phyloP scores from a whole-genome alignment of 2,113 vertebrate species.

The Tragelaphus buxtoni region DNA sequence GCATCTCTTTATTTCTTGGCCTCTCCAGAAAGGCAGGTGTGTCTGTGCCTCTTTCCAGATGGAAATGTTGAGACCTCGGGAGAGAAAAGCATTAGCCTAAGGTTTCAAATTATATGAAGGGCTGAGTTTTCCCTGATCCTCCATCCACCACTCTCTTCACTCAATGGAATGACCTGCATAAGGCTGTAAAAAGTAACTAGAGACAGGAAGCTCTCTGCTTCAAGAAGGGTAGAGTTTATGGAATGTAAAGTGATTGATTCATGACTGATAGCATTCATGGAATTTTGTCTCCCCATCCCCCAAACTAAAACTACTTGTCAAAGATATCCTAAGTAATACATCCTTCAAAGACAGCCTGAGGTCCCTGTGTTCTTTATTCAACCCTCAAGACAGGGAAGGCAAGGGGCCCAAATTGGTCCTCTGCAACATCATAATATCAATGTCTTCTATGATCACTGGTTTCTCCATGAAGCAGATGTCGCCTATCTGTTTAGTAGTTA shows the following conservation, averaged over 20 bases:
- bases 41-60: not conserved
- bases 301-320: not conserved
- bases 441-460: not conserved
- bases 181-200: not conserved
- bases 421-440: not conserved
- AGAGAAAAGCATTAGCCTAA: not conserved
- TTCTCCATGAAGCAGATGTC: not conserved
- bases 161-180: not conserved
- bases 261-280: not conserved
- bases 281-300: not conserved
- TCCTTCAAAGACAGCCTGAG: not conserved
- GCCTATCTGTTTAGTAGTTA: not conserved
- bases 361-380: not conserved
- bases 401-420: not conserved
- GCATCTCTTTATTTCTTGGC: not conserved
- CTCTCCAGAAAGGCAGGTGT: not conserved
- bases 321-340: not conserved
- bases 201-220: not conserved
- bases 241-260: not conserved
- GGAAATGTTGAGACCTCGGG: not conserved
- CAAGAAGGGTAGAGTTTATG: not conserved
- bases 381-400: not conserved
- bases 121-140: not conserved
- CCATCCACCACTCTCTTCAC: not conserved
- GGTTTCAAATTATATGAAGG: not conserved